Percentiles rank a stretch among this genome's conserved stretches.
Evolutionary conservation across 2,797 vertebrate genomes (phyloP).

Genomic region (Australoheros facetus): DNA sequence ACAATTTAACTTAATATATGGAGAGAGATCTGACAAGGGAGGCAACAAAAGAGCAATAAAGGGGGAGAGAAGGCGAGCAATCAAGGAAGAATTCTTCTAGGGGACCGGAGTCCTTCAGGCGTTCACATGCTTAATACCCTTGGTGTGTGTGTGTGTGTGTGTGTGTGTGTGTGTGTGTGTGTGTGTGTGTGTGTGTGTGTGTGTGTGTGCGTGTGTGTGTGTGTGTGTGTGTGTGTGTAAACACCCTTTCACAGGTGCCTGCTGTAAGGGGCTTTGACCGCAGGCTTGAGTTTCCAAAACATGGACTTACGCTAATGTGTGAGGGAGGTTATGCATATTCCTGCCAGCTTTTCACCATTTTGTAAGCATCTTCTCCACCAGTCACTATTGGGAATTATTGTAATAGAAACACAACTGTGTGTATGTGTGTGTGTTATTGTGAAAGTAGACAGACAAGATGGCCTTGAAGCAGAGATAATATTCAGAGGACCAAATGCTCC

Average conservation of each 20-base stretch:
- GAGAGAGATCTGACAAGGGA: slow-evolving; percentile 53
- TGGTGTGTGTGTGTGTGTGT: slow-evolving; percentile 33
- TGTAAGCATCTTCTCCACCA: slow-evolving; percentile 15
- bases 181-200: slow-evolving; percentile 27
- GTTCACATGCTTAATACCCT: slow-evolving; percentile 58
- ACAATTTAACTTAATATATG: slow-evolving; percentile 54
- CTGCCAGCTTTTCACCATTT: slow-evolving; percentile 43
- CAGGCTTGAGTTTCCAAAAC: slow-evolving; percentile 78
- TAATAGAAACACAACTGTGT: neutral
- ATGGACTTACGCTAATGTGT: slow-evolving; percentile 57
- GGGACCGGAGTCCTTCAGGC: slow-evolving; percentile 40
- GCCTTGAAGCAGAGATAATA: slow-evolving; percentile 19
- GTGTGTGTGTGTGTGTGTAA: slow-evolving; percentile 31
- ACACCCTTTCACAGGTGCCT: slow-evolving; percentile 72
- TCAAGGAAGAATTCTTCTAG: slow-evolving; percentile 20
- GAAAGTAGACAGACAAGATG: slow-evolving; percentile 16
- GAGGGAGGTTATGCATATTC: slow-evolving; percentile 38
- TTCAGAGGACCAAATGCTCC: neutral
- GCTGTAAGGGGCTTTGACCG: slow-evolving; percentile 63
- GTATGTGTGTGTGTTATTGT: slow-evolving; percentile 29
- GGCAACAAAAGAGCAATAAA: slow-evolving; percentile 48
- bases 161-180: slow-evolving; percentile 31
- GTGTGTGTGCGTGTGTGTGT: slow-evolving; percentile 27
- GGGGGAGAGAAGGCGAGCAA: slow-evolving; percentile 17
- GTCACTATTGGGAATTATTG: neutral